Base-by-base conservation (phyloP, 1,140 invertebrate genomes). In the Drosophila azteca region DNA sequence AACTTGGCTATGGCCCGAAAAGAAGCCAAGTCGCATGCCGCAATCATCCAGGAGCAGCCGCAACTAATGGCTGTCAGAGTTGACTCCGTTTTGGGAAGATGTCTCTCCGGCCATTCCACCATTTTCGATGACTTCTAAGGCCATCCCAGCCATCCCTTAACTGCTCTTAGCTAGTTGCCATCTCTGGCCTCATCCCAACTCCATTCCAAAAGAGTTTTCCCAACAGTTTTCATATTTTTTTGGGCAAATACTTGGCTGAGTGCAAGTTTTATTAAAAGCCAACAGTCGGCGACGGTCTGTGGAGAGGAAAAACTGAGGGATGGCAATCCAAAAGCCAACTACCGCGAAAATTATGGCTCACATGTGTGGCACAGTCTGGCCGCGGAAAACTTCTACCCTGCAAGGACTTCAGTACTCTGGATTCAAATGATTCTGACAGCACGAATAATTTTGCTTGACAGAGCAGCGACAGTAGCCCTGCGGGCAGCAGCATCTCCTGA, bases 241-340 rank as follows among this genome's bases (percentile, higher is more conserved):
- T 76, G 24, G 54, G 54, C 77, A 64, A 62, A 59, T 41, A 26
- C 58, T 75, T 61, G 62, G 68, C 31, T 35, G 8, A 39, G 35
- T 69, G 67, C 67, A 87, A 85, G 82, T 85, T 85, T 85, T 85
- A 85, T 87, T 85, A 85, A 85, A 85, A 87, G 78, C 81, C 74
- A 87, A 87, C 65, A 81, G 78, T 74, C 77, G 71, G 72, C 73
- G 73, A 81, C 82, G 81, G 63, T 76, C 71, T 79, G 57, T 72
- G 51, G 51, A 48, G 82, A 65, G 11, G 35, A 9, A 13, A 39
- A 5, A 39, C 3, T 39, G 35, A 39, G 35, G 68, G 50, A 9
- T 35, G 11, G 15, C 58, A 53, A 83, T 79, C 60, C 50, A 53
- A 71, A 54, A 59, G 24, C 43, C 64, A 84, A 76, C 64, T 60